These are phyloP conservation scores for Marcusenius ussheri DNA, from an alignment of 2,113 vertebrate species.

Conservation along the genomic window DNA sequence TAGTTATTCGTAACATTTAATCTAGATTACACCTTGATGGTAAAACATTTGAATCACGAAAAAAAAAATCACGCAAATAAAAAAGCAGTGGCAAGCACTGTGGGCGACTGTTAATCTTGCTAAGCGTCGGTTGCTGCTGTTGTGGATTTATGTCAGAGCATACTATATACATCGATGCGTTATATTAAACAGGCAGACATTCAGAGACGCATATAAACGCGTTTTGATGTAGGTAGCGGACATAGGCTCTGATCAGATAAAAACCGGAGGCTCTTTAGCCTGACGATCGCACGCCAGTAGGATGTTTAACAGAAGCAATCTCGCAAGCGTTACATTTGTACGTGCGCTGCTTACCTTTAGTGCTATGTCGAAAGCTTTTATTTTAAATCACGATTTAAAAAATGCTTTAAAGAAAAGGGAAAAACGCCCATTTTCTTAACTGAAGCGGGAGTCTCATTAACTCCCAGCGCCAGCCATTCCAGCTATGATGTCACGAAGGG, in stretches of 20 bases:
- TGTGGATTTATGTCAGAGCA: background rate
- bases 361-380: constrained; percentile 6
- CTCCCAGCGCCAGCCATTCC: background rate
- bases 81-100: background rate
- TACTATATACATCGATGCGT: background rate
- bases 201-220: background rate
- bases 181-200: background rate
- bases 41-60: background rate
- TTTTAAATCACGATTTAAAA: background rate
- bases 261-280: background rate
- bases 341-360: constrained; percentile 12
- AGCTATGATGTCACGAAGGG: constrained; percentile 22
- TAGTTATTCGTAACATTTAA: background rate
- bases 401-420: background rate
- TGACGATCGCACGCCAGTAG: background rate
- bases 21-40: background rate
- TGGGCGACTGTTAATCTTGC: background rate
- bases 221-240: background rate
- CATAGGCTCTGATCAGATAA: background rate
- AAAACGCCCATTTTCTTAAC: constrained; percentile 1
- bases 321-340: background rate
- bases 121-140: background rate
- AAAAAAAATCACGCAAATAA: background rate
- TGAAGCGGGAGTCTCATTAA: background rate
- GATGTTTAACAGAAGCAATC: background rate